Evolutionary conservation across 1,140 invertebrate species (phyloP).

Genomic region (Acromyrmex echinatior): DNA sequence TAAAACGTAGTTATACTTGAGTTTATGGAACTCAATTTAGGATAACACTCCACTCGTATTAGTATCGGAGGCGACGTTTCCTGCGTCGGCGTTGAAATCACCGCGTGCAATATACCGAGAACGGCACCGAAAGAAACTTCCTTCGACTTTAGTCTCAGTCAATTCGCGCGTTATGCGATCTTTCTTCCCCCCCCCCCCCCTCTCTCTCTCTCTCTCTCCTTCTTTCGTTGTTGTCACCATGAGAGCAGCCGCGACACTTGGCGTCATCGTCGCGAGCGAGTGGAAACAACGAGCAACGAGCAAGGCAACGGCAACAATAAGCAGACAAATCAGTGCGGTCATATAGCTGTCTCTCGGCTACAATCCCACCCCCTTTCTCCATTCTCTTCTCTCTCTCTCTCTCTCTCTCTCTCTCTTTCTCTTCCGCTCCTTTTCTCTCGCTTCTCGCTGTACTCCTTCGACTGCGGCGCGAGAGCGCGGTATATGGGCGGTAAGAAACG

Average conservation of each 20-base stretch:
- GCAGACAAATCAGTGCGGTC: constrained; percentile 78
- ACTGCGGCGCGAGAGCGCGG: constrained; percentile 56
- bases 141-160: neutral
- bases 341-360: constrained; percentile 75
- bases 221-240: constrained; percentile 8
- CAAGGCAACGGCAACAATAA: constrained; percentile 73
- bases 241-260: constrained; percentile 36
- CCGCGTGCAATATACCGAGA: neutral
- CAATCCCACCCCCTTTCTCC: constrained; percentile 63
- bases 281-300: constrained; percentile 62
- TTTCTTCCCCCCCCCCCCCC: neutral
- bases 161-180: neutral
- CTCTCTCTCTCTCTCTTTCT: too few relatives aligned
- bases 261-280: constrained; percentile 69
- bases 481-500: constrained; percentile 78
- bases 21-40: neutral
- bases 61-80: neutral
- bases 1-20: neutral
- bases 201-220: neutral
- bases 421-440: neutral
- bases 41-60: too few relatives aligned
- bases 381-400: neutral
- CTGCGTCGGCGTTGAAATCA: constrained; percentile 57
- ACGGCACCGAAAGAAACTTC: constrained; percentile 18
- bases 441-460: neutral